Conservation (phyloP, 2,113 vertebrate species). For the Puntigrus tetrazona region DNA sequence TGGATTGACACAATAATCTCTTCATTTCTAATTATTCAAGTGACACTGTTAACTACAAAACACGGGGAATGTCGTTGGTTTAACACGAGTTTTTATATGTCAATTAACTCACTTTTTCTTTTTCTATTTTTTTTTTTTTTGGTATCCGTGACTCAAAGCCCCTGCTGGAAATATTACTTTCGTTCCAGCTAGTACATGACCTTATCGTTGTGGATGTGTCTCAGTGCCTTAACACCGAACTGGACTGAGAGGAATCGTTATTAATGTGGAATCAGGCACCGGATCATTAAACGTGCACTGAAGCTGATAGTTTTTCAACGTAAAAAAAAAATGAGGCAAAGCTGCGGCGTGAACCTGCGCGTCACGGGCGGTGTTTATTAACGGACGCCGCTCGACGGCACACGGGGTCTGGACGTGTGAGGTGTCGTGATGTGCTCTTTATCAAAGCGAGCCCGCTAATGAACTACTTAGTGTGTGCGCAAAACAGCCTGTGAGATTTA, state of each 20-base stretch:
- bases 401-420: background rate
- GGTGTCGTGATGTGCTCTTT: background rate
- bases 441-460: background rate
- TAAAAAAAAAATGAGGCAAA: conserved; percentile 26
- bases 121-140: background rate
- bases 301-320: too few relatives aligned
- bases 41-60: too few relatives aligned
- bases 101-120: too few relatives aligned
- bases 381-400: background rate
- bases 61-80: too few relatives aligned
- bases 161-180: background rate
- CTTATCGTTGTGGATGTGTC: background rate
- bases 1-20: background rate
- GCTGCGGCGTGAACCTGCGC: background rate
- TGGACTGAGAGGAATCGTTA: background rate
- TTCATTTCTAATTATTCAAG: background rate
- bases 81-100: too few relatives aligned
- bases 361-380: background rate
- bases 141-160: background rate
- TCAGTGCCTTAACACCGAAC: background rate
- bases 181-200: background rate
- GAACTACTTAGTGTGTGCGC: background rate
- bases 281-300: background rate
- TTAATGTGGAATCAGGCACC: background rate
- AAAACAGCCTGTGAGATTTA: background rate